Conservation (phyloP, 2,113 vertebrate genomes). For the Nothoprocta perdicaria region DNA sequence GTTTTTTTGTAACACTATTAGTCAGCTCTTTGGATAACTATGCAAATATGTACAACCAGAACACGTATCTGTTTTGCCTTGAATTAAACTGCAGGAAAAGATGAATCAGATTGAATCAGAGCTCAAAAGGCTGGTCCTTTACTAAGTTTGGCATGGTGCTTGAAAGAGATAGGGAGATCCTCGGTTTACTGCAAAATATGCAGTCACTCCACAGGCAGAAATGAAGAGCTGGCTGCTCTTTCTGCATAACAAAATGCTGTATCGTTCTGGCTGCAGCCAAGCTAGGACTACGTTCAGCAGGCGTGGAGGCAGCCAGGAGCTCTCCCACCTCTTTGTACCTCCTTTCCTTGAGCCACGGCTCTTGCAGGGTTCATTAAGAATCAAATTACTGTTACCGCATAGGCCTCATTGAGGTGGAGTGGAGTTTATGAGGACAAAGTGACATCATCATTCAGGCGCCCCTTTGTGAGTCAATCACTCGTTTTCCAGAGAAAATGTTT, state of each 20-base stretch:
- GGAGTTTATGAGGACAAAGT: neutral
- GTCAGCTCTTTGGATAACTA: neutral
- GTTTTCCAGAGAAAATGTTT: neutral
- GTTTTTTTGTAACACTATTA: neutral
- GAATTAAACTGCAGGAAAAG: neutral
- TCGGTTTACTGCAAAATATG: accelerated
- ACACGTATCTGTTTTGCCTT: neutral
- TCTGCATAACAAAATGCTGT: neutral
- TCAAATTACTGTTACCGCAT: neutral
- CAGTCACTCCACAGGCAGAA: neutral
- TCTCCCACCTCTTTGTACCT: neutral
- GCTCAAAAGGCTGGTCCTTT: neutral
- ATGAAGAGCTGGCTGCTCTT: neutral
- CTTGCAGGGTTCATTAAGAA: neutral
- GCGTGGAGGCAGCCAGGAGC: neutral
- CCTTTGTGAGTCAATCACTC: neutral
- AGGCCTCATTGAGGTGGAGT: neutral
- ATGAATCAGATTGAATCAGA: neutral
- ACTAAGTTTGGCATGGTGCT: neutral
- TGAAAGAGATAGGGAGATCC: neutral
- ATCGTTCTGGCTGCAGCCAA: neutral
- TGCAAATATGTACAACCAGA: neutral
- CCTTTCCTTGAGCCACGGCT: neutral
- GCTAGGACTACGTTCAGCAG: neutral
- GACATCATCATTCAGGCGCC: neutral